phyloP scores from a whole-genome alignment of 1,140 invertebrate species.

The Drosophila neocordata region DNA sequence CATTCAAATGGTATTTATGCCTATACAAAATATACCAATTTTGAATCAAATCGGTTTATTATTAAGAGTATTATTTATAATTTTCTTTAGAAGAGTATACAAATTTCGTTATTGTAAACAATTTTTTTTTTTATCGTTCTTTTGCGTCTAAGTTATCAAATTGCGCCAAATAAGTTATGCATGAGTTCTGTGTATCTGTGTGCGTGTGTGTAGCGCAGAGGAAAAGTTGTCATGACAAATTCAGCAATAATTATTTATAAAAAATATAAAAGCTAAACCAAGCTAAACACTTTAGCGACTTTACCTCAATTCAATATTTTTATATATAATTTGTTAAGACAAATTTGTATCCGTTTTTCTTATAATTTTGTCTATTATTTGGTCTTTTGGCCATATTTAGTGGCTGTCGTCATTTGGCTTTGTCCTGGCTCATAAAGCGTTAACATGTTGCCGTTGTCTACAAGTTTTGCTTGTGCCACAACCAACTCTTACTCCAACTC shows the following conservation, averaged over 20 bases:
- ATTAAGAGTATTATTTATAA: too few relatives aligned
- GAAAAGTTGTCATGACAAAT: constrained; percentile 40
- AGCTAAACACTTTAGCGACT: not conserved
- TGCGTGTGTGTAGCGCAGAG: not conserved
- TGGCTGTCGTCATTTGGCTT: constrained; percentile 22
- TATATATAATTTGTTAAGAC: not conserved
- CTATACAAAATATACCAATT: too few relatives aligned
- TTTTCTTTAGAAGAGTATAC: too few relatives aligned
- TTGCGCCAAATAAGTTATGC: constrained; percentile 45
- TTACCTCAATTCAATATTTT: not conserved
- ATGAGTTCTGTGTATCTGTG: constrained; percentile 33
- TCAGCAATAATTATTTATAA: constrained; percentile 39
- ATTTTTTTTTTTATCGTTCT: not conserved
- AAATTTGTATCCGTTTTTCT: not conserved
- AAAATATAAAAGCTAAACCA: not conserved
- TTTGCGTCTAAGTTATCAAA: constrained; percentile 16
- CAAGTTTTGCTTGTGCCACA: constrained; percentile 9
- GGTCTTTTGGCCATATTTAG: constrained; percentile 23
- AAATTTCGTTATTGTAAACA: too few relatives aligned
- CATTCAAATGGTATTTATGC: too few relatives aligned
- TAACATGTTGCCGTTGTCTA: constrained; percentile 60
- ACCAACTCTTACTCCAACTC: not conserved
- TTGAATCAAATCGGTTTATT: too few relatives aligned
- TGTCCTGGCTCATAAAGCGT: constrained; percentile 54
- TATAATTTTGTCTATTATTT: not conserved